Base-by-base conservation (phyloP, 2,888 invertebrate genomes). In the Margaritifera margaritifera region DNA sequence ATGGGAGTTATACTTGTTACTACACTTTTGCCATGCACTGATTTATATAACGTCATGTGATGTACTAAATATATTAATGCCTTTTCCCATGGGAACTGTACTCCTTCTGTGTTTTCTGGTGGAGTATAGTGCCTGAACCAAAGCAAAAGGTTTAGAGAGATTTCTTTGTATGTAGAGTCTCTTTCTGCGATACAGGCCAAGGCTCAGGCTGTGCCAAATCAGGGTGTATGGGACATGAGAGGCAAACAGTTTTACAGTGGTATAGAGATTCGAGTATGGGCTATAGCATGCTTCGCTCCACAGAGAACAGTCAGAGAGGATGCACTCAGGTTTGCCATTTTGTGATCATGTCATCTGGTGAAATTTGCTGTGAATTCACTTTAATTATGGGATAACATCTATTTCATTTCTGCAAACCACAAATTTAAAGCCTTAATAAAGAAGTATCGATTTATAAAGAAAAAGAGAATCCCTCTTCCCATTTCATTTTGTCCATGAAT, bases 161-260 rank as follows among this genome's bases (percentile, higher is more conserved):
- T 42, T 42, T 42, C 15, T 42, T 42, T 55, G 8, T 22, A 55
- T 55, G 24, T 55, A 11, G 18, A 55, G 22, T 42, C 42, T 42
- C 31, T 63, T 54, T 55, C 60, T 67, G 55, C 27, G 51, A 42
- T 61, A 15, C 76, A 89, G 87, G 95, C 96, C 77, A 95, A 95
- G 88, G 94, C 96, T 89, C 97, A 99, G 90, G 99, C 99, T 20
- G 92, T 99, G 89, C 99, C 99, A 51, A 99, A 98, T 91, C 97
- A 98, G 90, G 99, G 99, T 68, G 99, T 99, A 57, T 99, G 99
- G 99, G 99, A 99, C 90, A 99, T 99, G 99, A 93, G 99, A 71
- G 99, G 99, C 66, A 99, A 99, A 90, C 99, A 99, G 91, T 99
- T 99, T 91, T 99, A 98, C 91, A 98, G 98, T 80, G 99, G 99